Conservation (phyloP, 2,797 vertebrate species). For the Falco rusticolus region DNA sequence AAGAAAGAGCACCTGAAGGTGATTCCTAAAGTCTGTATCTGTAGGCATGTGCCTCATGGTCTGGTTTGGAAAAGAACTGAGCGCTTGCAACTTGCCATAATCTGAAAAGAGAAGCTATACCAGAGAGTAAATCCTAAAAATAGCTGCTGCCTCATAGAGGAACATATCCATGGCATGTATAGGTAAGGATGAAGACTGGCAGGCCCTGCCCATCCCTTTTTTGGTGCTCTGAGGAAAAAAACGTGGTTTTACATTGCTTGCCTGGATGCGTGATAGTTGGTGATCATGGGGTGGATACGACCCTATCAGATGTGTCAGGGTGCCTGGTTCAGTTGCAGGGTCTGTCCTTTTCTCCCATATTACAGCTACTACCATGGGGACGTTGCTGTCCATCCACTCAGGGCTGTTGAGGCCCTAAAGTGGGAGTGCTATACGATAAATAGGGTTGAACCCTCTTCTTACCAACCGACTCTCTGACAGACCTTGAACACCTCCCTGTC, state of each 20-base stretch:
- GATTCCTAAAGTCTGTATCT: not conserved
- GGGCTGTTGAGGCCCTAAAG: not conserved
- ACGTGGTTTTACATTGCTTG: not conserved
- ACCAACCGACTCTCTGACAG: not conserved
- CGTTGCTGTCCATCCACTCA: not conserved
- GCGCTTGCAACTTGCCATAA: not conserved
- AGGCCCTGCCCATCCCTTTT: not conserved
- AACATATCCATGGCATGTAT: not conserved
- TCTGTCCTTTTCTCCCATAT: not conserved
- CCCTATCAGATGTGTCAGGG: not conserved
- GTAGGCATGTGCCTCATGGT: not conserved
- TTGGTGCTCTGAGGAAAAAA: not conserved
- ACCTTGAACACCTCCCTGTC: not conserved
- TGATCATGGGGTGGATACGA: not conserved
- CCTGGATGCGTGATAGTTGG: not conserved
- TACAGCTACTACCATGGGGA: not conserved
- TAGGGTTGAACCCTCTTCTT: not conserved
- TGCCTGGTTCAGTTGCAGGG: not conserved
- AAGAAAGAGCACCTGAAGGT: not conserved
- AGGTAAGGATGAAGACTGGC: not conserved
- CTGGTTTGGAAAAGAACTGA: rapidly evolving
- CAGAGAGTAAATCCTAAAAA: not conserved
- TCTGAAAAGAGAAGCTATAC: not conserved
- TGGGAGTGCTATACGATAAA: not conserved
- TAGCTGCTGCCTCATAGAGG: not conserved